Evolutionary conservation across 2,888 invertebrate species (phyloP).

Genomic region (Digitonthophagus gazella): DNA sequence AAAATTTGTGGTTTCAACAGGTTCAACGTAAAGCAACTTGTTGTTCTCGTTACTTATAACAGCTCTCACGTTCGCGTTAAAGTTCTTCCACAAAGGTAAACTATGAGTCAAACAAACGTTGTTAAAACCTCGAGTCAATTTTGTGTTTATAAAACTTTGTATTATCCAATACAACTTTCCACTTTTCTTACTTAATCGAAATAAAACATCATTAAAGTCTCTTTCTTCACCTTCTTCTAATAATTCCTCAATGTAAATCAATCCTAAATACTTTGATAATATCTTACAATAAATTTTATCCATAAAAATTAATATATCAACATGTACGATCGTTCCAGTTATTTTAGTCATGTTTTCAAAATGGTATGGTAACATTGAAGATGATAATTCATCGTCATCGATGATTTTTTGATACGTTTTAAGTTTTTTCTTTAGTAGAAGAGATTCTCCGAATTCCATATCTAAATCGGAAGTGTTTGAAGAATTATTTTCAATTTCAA

Average conservation of each 20-base stretch:
- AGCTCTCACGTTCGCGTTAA: neutral
- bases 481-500: neutral
- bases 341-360: neutral
- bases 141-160: neutral
- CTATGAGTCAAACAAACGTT: neutral
- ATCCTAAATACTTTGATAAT: neutral
- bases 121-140: neutral
- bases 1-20: neutral
- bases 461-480: neutral
- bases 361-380: neutral
- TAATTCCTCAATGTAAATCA: slow-evolving; percentile 5
- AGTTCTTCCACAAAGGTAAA: neutral
- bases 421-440: neutral
- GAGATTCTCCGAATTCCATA: neutral
- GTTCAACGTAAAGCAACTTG: slow-evolving; percentile 1
- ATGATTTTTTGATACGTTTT: neutral
- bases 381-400: neutral
- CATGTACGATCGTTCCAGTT: neutral
- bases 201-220: neutral
- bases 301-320: slow-evolving; percentile 9
- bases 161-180: neutral
- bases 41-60: slow-evolving; percentile 6
- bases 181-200: slow-evolving; percentile 6
- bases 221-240: neutral
- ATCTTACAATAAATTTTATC: neutral